Evolutionary conservation across 2,113 vertebrate species (phyloP).

Genomic region (Zootoca vivipara): DNA sequence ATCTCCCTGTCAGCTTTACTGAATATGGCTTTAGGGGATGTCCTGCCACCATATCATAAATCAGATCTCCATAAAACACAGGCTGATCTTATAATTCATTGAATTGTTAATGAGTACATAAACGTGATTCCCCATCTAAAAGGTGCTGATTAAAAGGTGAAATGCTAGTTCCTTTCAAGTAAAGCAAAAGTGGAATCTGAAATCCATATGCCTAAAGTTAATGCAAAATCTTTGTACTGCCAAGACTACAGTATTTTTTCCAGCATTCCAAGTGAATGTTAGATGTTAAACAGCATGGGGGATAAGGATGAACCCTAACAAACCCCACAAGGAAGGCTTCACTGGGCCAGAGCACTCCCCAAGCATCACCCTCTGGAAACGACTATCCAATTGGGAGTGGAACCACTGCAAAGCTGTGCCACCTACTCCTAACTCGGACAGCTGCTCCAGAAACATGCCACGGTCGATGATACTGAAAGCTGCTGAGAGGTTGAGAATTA

Average conservation of each 20-base stretch:
- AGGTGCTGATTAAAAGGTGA: neutral
- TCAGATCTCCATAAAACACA: neutral
- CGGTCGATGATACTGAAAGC: too few relatives aligned
- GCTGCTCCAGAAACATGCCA: too few relatives aligned
- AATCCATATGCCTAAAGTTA: neutral
- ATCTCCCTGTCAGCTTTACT: neutral
- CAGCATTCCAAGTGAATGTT: neutral
- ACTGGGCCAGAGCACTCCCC: too few relatives aligned
- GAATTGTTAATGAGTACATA: neutral
- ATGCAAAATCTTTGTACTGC: neutral
- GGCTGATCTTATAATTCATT: neutral
- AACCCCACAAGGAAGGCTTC: too few relatives aligned
- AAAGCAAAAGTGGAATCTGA: neutral
- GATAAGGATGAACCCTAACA: neutral
- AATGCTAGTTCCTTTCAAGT: neutral
- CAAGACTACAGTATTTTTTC: neutral
- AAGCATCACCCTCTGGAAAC: too few relatives aligned
- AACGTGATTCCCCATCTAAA: neutral
- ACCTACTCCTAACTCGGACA: too few relatives aligned
- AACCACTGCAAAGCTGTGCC: too few relatives aligned
- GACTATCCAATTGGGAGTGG: too few relatives aligned
- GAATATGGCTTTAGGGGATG: neutral
- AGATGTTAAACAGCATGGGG: neutral
- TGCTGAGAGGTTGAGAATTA: too few relatives aligned
- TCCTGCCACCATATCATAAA: neutral